phyloP scores from a whole-genome alignment of 2,888 invertebrate genomes.

The Noctua janthe region DNA sequence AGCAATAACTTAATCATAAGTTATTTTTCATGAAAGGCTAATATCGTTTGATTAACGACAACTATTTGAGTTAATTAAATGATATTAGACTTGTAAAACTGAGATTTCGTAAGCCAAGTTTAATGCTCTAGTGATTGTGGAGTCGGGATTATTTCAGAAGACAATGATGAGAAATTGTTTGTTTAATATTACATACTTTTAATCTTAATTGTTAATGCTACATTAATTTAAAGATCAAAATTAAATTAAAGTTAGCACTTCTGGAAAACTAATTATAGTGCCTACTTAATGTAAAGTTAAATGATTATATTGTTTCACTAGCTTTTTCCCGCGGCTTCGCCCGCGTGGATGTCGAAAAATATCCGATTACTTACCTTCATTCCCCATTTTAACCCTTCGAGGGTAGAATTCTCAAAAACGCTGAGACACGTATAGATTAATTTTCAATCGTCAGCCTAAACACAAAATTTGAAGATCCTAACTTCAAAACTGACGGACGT shows the following conservation, averaged over 20 bases:
- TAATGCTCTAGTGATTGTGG: background rate
- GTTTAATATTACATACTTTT: background rate
- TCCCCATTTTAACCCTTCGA: no score
- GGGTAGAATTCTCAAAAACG: no score
- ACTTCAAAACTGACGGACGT: no score
- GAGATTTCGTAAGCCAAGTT: slow-evolving; percentile 4
- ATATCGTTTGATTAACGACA: background rate
- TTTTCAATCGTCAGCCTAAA: no score
- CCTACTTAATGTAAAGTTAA: background rate
- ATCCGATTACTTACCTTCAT: no score
- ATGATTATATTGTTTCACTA: background rate
- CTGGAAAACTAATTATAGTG: background rate
- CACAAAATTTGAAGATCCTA: no score
- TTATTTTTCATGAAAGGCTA: slow-evolving; percentile 29
- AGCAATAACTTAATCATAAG: slow-evolving; percentile 24
- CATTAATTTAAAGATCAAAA: slow-evolving; percentile 2
- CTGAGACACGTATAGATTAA: no score
- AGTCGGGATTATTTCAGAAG: background rate
- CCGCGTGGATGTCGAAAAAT: no score
- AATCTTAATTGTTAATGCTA: background rate
- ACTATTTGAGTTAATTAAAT: slow-evolving; percentile 18
- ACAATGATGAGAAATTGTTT: background rate
- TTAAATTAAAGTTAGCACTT: background rate
- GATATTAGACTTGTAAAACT: background rate
- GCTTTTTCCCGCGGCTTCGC: no score